A percentile compares a stretch with the other conserved stretches of the same genome.
Conservation (phyloP, 2,797 vertebrate genomes). For the Cephalopachus bancanus region DNA sequence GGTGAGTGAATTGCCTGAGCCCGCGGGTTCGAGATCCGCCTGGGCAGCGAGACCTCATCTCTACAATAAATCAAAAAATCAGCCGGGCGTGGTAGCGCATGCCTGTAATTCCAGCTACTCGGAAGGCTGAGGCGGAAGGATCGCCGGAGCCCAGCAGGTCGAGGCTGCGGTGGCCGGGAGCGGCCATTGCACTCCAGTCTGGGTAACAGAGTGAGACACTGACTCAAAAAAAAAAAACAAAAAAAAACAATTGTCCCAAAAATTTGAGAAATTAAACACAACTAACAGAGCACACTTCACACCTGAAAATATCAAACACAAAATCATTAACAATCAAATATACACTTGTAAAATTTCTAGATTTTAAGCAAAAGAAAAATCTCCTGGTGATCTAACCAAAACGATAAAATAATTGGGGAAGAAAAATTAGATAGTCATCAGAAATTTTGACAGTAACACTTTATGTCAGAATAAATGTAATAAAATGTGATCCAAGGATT, state of each 20-base stretch:
- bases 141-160: no score
- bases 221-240: no score
- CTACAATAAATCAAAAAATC: no score
- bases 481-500: not conserved
- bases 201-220: no score
- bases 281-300: not conserved
- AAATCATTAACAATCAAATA: not conserved
- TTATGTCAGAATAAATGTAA: not conserved
- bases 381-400: not conserved
- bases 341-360: not conserved
- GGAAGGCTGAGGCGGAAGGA: no score
- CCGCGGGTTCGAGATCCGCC: no score
- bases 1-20: no score
- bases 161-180: no score
- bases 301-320: not conserved
- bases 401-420: not conserved
- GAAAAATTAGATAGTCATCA: not conserved
- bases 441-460: not conserved
- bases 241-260: not conserved
- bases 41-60: no score
- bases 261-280: not conserved
- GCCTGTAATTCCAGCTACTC: no score
- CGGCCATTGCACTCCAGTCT: no score
- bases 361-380: slow-evolving; percentile 37
- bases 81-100: no score